Evolutionary conservation across 2,113 vertebrate genomes (phyloP), one percentile per base, ranked within the genome.

Genomic region (Macaca nemestrina): DNA sequence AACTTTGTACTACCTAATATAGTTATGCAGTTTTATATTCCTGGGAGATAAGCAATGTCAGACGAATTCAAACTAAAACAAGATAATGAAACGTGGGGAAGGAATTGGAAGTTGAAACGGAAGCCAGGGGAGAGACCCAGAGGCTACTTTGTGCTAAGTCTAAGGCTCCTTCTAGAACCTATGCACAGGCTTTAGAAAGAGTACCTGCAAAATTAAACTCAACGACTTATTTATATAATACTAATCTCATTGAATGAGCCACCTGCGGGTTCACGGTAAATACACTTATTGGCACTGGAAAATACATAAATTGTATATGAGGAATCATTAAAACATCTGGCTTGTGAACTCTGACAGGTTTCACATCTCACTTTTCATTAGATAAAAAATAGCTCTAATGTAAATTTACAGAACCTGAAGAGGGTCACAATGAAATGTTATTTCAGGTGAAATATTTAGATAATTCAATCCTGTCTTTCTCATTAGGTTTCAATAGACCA

Each of bases 391-490:
- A 82, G 55, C 52, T 95, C 50, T 88, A 64, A 88, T 50, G 35
- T 95, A 98, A 97, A 97, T 94, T 86, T 73, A 88, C n/a, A 95
- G 90, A 98, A 94, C 75, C 70, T 64, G 87, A 96, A 97, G 93
- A 95, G 52, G 68, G 72, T 81, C 87, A 94, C 87, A 96, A 90
- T 98, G 98, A 98, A 96, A 97, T 97, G 83, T 88, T 78, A 50
- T 81, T 93, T 97, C 70, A 95, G 23, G 59, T 98, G 97, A 98
- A 98, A 97, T 95, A 98, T 96, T 93, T 73, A 88, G 95, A 95
- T 79, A 98, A 97, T 97, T 97, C 85, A 98, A 96, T 93, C 68
- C 35, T 92, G 80, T 97, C 97, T 95, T 96, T 98, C 94, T 93
- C 67, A 88, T 7, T 89, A 97, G 97, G 96, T 96, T 82, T 97